Conservation (phyloP, 35 echinoderm and acorn worm genomes). For the Lytechinus variegatus region DNA sequence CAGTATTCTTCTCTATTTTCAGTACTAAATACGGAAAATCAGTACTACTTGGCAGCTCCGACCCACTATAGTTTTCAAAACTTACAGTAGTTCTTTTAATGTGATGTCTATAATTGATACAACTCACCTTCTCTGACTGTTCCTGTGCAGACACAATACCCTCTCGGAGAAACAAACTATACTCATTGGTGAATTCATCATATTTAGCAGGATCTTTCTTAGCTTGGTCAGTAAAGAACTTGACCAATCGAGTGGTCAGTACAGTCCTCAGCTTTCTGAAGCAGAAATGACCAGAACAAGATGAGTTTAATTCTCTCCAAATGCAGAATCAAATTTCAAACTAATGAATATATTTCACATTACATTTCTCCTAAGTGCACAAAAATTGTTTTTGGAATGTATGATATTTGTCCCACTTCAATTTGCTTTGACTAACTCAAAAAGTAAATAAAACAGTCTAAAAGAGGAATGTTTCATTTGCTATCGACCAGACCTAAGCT, state of each 20-base stretch:
- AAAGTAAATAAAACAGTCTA: too few species aligned
- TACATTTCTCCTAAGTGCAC: background rate
- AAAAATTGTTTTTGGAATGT: too few species aligned
- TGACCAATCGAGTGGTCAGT: conserved; percentile 79
- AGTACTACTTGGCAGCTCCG: too few species aligned
- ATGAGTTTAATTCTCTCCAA: background rate
- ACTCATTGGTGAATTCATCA: conserved; percentile 87
- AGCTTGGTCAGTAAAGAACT: conserved; percentile 80
- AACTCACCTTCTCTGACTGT: conserved; percentile 89
- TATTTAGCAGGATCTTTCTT: conserved; percentile 81
- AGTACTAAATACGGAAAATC: too few species aligned
- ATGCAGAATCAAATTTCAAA: background rate
- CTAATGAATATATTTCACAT: background rate
- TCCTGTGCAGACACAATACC: conserved; percentile 91
- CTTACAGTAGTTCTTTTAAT: too few species aligned
- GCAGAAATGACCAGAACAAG: background rate
- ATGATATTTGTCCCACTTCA: too few species aligned
- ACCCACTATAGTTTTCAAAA: too few species aligned
- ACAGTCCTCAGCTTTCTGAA: conserved; percentile 85
- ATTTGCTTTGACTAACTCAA: too few species aligned
- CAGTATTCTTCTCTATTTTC: too few species aligned
- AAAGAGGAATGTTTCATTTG: too few species aligned
- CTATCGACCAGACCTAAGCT: too few species aligned
- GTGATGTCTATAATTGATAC: background rate
- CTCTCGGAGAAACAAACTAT: conserved; percentile 88